Evolutionary conservation across 2,797 vertebrate species (phyloP), one percentile per base, ranked within the genome.

Genomic region (Amblyopsis hoosieri): DNA sequence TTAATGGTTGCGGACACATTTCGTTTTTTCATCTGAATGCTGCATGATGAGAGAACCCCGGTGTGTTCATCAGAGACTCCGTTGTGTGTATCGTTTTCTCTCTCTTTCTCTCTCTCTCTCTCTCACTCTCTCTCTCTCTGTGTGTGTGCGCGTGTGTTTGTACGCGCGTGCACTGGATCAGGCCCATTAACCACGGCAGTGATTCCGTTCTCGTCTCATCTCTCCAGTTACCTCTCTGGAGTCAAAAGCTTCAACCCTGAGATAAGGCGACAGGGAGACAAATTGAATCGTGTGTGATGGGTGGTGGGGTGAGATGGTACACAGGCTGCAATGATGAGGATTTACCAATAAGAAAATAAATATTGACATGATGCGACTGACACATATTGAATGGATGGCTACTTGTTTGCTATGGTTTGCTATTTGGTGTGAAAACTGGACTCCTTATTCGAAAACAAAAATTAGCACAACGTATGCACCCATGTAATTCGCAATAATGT

Each of bases 181-280:
- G 73, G 85, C 75, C 84, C 92, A 93, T 93, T 93, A 91, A 87
- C 81, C 89, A 70, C 69, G 11, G 72, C 82, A 80, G 80, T 82
- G 87, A 87, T 88, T 83, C 85, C 67, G 73, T 69, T 66, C 81
- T 83, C 74, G 76, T 89, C 87, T 89, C 86, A 76, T 89, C 81
- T 80, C 84, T 85, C 74, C 80, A 78, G 82, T 84, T 82, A 84
- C 82, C 77, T 89, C 83, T 83, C 77, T 75, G 64, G 81, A 89
- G 86, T 86, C 80, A 73, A 78, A 82, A 85, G 83, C 75, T 84
- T 76, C 80, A 83, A 87, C 85, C 84, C 83, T 79, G 79, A 72
- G 66, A 86, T 81, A 87, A 82, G 57, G 75, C 47, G 81, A 82
- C 78, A 78, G 78, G 79, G 54, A 84, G 78, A 85, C 81, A 86